These are phyloP conservation scores for Hyles euphorbiae DNA, from an alignment of 1,140 invertebrate species.

Conservation along the genomic window DNA sequence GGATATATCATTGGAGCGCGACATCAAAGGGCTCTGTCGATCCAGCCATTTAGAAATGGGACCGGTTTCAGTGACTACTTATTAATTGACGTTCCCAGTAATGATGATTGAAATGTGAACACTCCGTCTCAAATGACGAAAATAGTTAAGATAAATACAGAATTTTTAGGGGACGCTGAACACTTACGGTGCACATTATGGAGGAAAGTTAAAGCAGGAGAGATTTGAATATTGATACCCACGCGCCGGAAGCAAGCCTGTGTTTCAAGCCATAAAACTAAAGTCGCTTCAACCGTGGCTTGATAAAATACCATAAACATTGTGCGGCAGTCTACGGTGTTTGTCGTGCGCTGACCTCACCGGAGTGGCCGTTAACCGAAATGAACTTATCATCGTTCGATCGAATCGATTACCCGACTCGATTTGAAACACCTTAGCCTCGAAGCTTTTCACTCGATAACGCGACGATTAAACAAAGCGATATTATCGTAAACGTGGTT, in stretches of 20 bases:
- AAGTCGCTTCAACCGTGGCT: constrained; percentile 45
- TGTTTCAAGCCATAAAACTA: constrained; percentile 38
- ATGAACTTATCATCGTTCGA: constrained; percentile 30
- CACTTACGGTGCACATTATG: not conserved
- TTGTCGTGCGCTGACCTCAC: constrained; percentile 52
- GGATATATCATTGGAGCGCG: constrained; percentile 37
- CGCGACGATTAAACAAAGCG: constrained; percentile 15
- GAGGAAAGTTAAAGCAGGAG: not conserved
- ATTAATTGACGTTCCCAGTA: constrained; percentile 48
- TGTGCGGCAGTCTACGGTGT: constrained; percentile 38
- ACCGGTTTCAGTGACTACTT: constrained; percentile 19
- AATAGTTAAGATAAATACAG: constrained; percentile 38
- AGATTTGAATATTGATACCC: not conserved
- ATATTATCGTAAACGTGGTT: constrained; percentile 15
- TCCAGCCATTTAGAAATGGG: constrained; percentile 18
- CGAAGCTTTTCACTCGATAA: constrained; percentile 1
- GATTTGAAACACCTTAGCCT: constrained; percentile 12
- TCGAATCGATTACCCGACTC: constrained; percentile 26
- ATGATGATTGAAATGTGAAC: constrained; percentile 52
- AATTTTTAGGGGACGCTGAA: not conserved
- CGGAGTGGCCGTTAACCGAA: constrained; percentile 43
- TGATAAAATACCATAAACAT: constrained; percentile 59
- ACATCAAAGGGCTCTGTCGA: constrained; percentile 44
- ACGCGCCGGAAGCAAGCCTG: constrained; percentile 25
- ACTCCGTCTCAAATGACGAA: constrained; percentile 31